A percentile compares a stretch with the other conserved stretches of the same genome.
These are phyloP conservation scores for Tachyglossus aculeatus DNA, from an alignment of 2,797 vertebrate species.

Conservation along the genomic window DNA sequence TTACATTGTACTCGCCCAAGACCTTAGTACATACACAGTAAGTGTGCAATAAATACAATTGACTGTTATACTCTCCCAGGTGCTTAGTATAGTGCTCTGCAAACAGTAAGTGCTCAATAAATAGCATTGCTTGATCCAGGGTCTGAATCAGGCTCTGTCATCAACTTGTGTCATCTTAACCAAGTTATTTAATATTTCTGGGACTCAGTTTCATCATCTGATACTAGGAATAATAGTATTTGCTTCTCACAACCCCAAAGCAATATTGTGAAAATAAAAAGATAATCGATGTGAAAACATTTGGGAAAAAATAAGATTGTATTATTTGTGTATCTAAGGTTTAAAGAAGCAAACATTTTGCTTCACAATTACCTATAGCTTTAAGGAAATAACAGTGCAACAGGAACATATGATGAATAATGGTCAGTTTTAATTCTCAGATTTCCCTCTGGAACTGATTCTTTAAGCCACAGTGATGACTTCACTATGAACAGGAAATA, in stretches of 20 bases:
- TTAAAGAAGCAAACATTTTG: neutral
- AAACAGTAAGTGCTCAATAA: neutral
- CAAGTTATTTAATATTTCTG: neutral
- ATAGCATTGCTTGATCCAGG: neutral
- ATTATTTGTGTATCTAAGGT: neutral
- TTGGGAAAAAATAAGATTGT: neutral
- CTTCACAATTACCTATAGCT: neutral
- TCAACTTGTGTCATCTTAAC: neutral
- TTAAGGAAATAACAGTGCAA: neutral
- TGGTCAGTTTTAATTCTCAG: too few species aligned
- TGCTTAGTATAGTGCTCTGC: neutral
- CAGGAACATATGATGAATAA: too few species aligned
- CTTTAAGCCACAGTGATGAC: too few species aligned
- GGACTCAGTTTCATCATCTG: neutral
- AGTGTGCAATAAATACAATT: too few species aligned
- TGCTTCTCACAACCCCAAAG: neutral
- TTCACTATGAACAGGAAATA: too few species aligned
- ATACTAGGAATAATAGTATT: neutral
- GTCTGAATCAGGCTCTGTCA: neutral
- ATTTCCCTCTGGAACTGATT: too few species aligned
- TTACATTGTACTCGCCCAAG: too few species aligned
- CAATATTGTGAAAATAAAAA: neutral
- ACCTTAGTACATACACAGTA: too few species aligned
- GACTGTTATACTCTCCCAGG: too few species aligned
- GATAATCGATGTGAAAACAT: neutral